These are phyloP conservation scores for Pomatostomus ruficeps DNA, from an alignment of 2,113 vertebrate species.

Conservation along the genomic window DNA sequence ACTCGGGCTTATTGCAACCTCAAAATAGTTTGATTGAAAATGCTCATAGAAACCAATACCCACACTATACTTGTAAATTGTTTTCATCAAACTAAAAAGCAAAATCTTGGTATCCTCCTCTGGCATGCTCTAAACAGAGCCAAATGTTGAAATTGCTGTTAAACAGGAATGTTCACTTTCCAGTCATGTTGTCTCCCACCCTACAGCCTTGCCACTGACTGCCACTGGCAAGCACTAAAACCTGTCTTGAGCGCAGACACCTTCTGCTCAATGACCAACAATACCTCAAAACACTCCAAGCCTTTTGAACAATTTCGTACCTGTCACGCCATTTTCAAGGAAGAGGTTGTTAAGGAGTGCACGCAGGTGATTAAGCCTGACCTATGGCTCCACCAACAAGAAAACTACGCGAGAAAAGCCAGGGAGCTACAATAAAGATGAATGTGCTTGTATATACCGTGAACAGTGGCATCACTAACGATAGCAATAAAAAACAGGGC, in stretches of 20 bases:
- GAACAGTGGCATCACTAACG: not conserved
- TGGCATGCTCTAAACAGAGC: not conserved
- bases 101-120: not conserved
- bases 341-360: not conserved
- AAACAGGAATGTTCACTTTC: not conserved
- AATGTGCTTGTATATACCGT: not conserved
- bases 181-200: not conserved
- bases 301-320: not conserved
- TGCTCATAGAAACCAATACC: not conserved
- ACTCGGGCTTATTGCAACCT: not conserved
- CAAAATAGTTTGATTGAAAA: not conserved
- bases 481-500: not conserved
- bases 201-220: not conserved
- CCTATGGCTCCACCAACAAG: not conserved
- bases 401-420: not conserved
- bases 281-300: not conserved
- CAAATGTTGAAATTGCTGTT: not conserved
- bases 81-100: not conserved
- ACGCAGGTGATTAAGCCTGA: not conserved
- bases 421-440: not conserved
- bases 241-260: not conserved
- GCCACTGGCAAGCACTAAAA: not conserved
- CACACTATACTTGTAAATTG: not conserved
- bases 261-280: not conserved
- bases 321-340: not conserved